Evolutionary conservation across 2,113 vertebrate species (phyloP).

Genomic region (Nothocercus nigrocapillus): DNA sequence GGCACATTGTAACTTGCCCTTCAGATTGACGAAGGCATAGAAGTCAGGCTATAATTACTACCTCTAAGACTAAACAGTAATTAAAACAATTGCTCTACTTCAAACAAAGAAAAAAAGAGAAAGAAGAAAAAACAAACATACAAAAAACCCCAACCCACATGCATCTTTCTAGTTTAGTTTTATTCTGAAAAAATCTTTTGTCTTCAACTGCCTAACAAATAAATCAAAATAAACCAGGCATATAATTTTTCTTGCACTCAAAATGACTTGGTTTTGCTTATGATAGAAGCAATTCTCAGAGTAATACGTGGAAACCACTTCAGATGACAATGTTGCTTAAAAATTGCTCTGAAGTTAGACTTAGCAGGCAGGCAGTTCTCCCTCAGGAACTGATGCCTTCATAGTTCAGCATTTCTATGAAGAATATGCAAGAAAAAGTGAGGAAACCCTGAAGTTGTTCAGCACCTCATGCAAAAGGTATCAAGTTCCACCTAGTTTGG

Average conservation of each 20-base stretch:
- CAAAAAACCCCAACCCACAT: neutral
- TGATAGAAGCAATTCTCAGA: neutral
- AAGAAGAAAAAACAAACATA: no score
- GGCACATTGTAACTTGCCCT: neutral
- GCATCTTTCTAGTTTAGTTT: neutral
- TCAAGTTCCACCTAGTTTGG: neutral
- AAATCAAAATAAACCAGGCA: accelerated
- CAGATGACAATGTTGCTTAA: neutral
- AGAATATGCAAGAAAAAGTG: neutral
- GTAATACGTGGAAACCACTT: neutral
- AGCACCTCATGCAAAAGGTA: neutral
- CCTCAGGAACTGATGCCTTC: neutral
- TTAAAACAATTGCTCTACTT: slow-evolving; percentile 19
- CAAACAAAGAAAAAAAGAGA: neutral
- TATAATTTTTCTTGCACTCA: accelerated
- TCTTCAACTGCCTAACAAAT: neutral
- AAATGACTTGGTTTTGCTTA: neutral
- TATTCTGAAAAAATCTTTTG: neutral
- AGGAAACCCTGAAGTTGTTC: neutral
- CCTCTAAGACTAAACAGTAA: neutral
- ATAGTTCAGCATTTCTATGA: neutral
- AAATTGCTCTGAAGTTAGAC: neutral
- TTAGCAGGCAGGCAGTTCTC: neutral
- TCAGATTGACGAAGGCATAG: neutral
- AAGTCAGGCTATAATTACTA: neutral